Percentiles rank a stretch among this genome's conserved stretches.
Evolutionary conservation across 2,113 vertebrate genomes (phyloP).

Genomic region (Nicator chloris): DNA sequence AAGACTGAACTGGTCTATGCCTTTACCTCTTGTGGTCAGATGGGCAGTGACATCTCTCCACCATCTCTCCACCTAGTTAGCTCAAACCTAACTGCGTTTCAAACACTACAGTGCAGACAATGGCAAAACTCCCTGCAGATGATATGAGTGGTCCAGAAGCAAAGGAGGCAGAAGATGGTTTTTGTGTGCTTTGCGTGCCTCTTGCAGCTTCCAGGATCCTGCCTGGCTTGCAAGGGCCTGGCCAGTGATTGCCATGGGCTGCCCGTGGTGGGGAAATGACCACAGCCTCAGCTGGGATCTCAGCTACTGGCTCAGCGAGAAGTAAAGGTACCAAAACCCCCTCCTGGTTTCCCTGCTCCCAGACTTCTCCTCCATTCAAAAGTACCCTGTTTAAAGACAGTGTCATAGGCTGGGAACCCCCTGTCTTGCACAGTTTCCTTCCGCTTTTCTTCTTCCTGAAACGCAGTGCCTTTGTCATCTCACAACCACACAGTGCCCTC

Average conservation of each 20-base stretch:
- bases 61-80: neutral
- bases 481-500: neutral
- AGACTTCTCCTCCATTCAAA: constrained; percentile 47
- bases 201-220: accelerated
- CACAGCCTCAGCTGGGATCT: neutral
- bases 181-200: neutral
- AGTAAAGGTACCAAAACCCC: neutral
- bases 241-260: accelerated
- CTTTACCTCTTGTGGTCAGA: neutral
- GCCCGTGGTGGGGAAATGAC: neutral
- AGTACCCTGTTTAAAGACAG: neutral
- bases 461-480: neutral
- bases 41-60: neutral
- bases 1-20: neutral
- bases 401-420: neutral
- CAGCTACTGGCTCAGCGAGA: neutral
- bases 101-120: neutral
- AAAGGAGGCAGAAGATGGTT: neutral
- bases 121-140: neutral
- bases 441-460: constrained; percentile 53
- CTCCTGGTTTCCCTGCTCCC: constrained; percentile 20
- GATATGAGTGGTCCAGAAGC: neutral
- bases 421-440: constrained; percentile 56
- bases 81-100: neutral
- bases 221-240: accelerated